A percentile compares a stretch with the other conserved stretches of the same genome.
phyloP scores from a whole-genome alignment of 1,140 invertebrate species.

The Laupala kohalensis region DNA sequence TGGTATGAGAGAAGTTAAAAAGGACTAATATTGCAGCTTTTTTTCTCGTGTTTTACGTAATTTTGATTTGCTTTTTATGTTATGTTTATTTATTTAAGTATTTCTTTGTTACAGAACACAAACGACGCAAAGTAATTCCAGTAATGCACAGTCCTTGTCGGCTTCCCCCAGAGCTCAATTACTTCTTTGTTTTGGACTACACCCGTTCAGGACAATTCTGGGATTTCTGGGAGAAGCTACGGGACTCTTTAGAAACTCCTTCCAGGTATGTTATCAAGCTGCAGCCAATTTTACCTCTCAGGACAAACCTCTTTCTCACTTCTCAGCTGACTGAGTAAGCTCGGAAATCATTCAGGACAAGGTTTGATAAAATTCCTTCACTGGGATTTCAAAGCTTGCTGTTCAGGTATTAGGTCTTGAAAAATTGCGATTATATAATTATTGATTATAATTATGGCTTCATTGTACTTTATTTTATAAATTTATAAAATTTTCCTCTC shows the following conservation, averaged over 20 bases:
- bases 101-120: slow-evolving; percentile 38
- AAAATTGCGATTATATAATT: neutral
- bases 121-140: slow-evolving; percentile 48
- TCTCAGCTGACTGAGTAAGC: neutral
- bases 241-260: slow-evolving; percentile 30
- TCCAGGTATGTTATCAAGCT: neutral
- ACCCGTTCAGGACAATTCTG: slow-evolving; percentile 34
- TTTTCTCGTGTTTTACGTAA: no score
- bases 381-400: neutral
- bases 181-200: slow-evolving; percentile 40
- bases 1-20: no score
- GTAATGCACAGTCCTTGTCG: slow-evolving; percentile 43
- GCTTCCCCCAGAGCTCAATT: slow-evolving; percentile 41
- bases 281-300: neutral
- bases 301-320: no score
- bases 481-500: no score
- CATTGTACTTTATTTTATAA: no score
- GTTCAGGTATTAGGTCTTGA: neutral
- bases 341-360: neutral
- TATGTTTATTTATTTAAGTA: no score
- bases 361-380: neutral
- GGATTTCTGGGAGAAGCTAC: slow-evolving; percentile 47
- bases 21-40: no score
- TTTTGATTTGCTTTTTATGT: no score
- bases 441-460: neutral